Conservation (phyloP, 2,113 vertebrate species). For the Chamaea fasciata region DNA sequence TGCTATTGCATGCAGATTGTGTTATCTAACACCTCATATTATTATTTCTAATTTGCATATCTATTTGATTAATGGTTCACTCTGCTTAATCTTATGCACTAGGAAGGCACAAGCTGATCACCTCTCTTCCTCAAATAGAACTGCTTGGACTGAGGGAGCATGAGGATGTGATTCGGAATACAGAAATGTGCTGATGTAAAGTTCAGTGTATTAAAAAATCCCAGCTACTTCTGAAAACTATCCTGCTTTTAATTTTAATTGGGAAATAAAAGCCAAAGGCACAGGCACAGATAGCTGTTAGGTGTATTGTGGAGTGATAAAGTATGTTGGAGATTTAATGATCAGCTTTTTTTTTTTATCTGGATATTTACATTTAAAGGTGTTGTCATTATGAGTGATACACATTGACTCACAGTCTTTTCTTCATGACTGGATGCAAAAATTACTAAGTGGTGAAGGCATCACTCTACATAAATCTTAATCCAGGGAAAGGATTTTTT, state of each 20-base stretch:
- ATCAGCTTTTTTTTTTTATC: background rate
- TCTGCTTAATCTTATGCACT: constrained; percentile 57
- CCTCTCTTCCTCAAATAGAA: constrained; percentile 9
- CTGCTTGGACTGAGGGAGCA: background rate
- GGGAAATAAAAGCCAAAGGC: background rate
- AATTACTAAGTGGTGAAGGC: background rate
- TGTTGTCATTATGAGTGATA: background rate
- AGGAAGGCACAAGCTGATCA: constrained; percentile 32
- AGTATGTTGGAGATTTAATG: background rate
- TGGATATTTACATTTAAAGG: background rate
- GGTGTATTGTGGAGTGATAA: background rate
- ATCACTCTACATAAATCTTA: background rate
- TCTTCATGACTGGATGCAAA: background rate
- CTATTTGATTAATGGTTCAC: constrained; percentile 64
- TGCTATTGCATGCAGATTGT: constrained; percentile 53
- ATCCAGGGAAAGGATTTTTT: background rate
- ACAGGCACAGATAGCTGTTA: background rate
- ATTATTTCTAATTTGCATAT: constrained; percentile 69
- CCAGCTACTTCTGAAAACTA: background rate
- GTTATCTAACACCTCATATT: constrained; percentile 59
- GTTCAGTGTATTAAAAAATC: background rate
- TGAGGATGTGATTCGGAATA: background rate
- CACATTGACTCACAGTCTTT: background rate
- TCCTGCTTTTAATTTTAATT: background rate
- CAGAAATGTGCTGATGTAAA: background rate